Evolutionary conservation across 2,797 vertebrate genomes (phyloP), one percentile per base, ranked within the genome.

Genomic region (Toxotes lorentzi): DNA sequence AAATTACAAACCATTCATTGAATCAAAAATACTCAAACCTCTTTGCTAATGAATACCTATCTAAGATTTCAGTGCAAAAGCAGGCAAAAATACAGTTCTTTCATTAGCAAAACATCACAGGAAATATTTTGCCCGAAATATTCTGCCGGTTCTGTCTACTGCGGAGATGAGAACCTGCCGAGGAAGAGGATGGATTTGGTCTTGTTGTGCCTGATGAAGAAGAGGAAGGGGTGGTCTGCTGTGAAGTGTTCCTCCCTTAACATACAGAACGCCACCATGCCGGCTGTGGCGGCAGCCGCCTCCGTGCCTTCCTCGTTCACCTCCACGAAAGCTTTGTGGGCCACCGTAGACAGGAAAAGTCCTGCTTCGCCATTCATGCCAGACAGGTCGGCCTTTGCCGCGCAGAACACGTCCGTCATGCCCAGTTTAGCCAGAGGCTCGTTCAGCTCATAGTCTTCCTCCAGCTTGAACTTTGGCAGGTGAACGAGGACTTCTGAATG

Each of bases 301-400:
- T 99, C 97, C 0, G 97, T 99, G 24, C 98, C 98, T 80, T 98
- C 97, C 92, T 99, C 98, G 1, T 98, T 98, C 83, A 99, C 97
- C 76, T 99, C 97, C 50, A 98, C 95, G 30, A 97, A 98, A 66
- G 97, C 94, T 87, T 98, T 98, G 92, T 99, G 98, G 45, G 95
- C 90, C 73, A 98, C 92, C 5, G 96, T 91, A 1, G 98, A 99
- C 73, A 99, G 84, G 70, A 91, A 97, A 54, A 99, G 95, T 41
- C 96, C 92, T 0, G 48, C 72, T 16, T 91, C 43, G 34, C 88
- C 93, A 32, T 95, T 97, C 93, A 99, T 98, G 45, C 96, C 97
- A 0, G 97, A 97, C 79, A 99, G 93, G 87, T 99, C 95, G 0
- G 97, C 97, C 59, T 84, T 93, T 4, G 50, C n/a, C 0, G 57